Percentiles rank a stretch among this genome's conserved stretches.
Evolutionary conservation across 2,113 vertebrate species (phyloP).

Genomic region (Lethenteron camtschaticum): DNA sequence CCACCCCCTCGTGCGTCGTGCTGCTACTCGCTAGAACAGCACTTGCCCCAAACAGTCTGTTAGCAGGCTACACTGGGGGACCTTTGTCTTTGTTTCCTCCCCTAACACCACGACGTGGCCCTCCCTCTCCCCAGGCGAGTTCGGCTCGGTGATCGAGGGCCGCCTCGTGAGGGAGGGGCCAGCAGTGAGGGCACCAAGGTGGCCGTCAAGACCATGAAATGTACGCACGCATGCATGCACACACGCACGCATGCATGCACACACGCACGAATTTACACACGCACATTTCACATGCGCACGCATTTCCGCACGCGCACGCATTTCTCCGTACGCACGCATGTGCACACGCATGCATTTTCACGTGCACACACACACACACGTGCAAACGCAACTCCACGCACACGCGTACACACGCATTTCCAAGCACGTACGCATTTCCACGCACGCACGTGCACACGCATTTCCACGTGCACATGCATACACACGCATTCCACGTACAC

Average conservation of each 20-base stretch:
- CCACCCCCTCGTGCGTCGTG: too few relatives aligned
- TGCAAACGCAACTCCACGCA: background rate
- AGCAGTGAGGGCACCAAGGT: conserved; percentile 36
- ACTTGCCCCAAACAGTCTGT: too few relatives aligned
- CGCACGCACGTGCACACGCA: background rate
- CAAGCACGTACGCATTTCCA: background rate
- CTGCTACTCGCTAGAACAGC: too few relatives aligned
- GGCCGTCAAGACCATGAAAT: conserved; percentile 98
- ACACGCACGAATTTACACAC: background rate
- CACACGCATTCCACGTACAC: background rate
- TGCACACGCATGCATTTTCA: background rate
- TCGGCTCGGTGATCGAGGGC: conserved; percentile 86
- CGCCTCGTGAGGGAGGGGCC: conserved; percentile 30
- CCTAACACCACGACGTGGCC: background rate
- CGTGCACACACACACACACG: background rate
- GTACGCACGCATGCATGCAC: conserved; percentile 24
- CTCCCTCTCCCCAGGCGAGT: conserved; percentile 41
- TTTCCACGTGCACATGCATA: background rate
- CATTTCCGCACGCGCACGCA: background rate
- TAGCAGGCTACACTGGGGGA: too few relatives aligned
- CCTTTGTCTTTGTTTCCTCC: too few relatives aligned
- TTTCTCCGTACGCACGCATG: background rate
- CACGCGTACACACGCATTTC: background rate
- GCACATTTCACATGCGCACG: background rate
- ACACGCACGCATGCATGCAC: background rate